These are phyloP conservation scores for Abrostola triplasia DNA, from an alignment of 2,888 invertebrate species.

Conservation along the genomic window DNA sequence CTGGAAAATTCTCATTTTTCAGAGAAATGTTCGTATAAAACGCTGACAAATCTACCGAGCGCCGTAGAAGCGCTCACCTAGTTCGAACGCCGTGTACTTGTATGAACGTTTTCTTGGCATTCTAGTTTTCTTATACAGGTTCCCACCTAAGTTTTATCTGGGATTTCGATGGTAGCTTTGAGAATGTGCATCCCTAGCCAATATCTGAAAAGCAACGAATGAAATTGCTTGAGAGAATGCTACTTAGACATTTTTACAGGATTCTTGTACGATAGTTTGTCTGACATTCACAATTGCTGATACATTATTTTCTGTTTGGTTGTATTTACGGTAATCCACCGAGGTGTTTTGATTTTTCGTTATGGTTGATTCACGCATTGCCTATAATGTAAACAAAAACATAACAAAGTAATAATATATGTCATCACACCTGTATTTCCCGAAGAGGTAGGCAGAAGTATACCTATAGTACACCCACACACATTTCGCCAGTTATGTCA, in stretches of 20 bases:
- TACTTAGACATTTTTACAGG: slow-evolving; percentile 20
- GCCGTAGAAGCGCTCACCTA: slow-evolving; percentile 22
- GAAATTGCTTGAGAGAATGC: slow-evolving; percentile 27
- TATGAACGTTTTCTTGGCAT: slow-evolving; percentile 20
- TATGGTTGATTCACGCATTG: too few species aligned
- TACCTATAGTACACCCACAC: too few species aligned
- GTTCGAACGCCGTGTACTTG: slow-evolving; percentile 25
- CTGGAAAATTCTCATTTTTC: slow-evolving; percentile 26
- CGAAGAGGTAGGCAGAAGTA: too few species aligned
- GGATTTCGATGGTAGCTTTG: slow-evolving; percentile 25
- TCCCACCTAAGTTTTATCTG: slow-evolving; percentile 25
- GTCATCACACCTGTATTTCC: too few species aligned
- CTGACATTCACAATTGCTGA: too few species aligned
- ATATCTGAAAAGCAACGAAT: slow-evolving; percentile 26
- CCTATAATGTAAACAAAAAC: too few species aligned
- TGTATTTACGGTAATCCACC: too few species aligned
- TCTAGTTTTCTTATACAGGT: slow-evolving; percentile 15
- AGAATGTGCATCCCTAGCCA: slow-evolving; percentile 23
- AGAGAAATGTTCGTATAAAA: slow-evolving; percentile 25
- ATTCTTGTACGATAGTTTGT: slow-evolving; percentile 13
- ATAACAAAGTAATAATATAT: too few species aligned
- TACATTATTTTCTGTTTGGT: too few species aligned
- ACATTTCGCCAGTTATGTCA: too few species aligned
- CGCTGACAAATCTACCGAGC: slow-evolving; percentile 47
- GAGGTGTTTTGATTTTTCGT: too few species aligned